Evolutionary conservation across 2,888 invertebrate species (phyloP).

Genomic region (Eupithecia vulgata): DNA sequence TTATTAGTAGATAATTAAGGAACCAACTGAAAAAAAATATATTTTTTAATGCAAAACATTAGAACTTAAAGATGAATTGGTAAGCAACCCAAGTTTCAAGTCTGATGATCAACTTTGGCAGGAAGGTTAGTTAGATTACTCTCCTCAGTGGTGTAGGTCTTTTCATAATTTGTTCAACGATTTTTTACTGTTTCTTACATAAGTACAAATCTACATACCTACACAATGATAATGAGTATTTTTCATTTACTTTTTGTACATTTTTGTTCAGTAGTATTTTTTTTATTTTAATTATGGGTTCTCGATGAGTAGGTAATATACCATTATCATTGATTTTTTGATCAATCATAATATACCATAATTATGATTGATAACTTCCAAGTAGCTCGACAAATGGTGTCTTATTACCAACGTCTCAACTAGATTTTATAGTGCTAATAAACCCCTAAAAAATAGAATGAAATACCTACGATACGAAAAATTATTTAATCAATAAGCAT

Average conservation of each 20-base stretch:
- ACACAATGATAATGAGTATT: background rate
- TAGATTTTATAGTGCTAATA: too few species aligned
- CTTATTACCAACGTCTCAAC: too few species aligned
- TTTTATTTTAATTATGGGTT: background rate
- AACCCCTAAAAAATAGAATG: too few species aligned
- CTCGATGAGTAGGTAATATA: too few species aligned
- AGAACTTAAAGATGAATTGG: background rate
- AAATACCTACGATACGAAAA: too few species aligned
- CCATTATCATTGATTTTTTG: too few species aligned
- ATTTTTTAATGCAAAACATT: background rate
- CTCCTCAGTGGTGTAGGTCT: background rate
- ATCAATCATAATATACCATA: too few species aligned
- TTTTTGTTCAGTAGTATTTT: background rate
- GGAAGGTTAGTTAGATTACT: background rate
- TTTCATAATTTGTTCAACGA: too few species aligned
- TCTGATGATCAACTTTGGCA: background rate
- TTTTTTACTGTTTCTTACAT: background rate
- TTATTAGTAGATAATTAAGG: background rate
- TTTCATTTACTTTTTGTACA: background rate
- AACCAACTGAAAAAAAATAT: background rate
- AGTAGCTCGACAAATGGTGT: background rate
- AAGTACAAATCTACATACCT: too few species aligned
- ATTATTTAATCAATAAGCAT: too few species aligned
- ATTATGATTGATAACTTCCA: too few species aligned
- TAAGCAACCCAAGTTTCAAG: background rate